Percentiles rank a stretch among this genome's conserved stretches.
Conservation (phyloP, 2,113 vertebrate species). For the Microcebus murinus region DNA sequence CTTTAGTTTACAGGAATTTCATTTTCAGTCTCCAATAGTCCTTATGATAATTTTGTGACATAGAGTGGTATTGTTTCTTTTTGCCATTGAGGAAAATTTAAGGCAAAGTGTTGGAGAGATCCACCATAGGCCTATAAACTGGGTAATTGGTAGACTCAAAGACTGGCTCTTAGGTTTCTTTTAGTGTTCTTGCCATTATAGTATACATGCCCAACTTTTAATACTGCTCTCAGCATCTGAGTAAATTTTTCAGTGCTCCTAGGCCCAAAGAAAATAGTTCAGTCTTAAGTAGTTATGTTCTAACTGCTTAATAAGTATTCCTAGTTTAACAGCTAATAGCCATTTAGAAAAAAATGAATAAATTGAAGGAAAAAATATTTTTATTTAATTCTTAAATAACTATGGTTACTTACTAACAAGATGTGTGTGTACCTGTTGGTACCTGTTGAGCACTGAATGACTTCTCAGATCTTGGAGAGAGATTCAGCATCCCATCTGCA, state of each 20-base stretch:
- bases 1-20: conserved; percentile 1
- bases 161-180: neutral
- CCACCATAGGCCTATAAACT: neutral
- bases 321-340: neutral
- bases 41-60: neutral
- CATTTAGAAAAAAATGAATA: neutral
- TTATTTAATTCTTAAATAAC: neutral
- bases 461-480: neutral
- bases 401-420: neutral
- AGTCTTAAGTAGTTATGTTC: neutral
- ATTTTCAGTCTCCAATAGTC: neutral
- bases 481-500: neutral
- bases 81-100: neutral
- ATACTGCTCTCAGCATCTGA: neutral
- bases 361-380: neutral
- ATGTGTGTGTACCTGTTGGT: neutral
- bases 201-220: neutral
- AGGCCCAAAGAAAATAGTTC: conserved; percentile 7
- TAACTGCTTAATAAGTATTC: neutral
- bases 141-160: neutral
- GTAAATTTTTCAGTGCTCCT: neutral
- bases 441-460: neutral
- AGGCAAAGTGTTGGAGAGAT: neutral
- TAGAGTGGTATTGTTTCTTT: neutral
- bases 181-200: neutral